phyloP scores from a whole-genome alignment of 2,888 invertebrate genomes.

The Xiphydria camelus region DNA sequence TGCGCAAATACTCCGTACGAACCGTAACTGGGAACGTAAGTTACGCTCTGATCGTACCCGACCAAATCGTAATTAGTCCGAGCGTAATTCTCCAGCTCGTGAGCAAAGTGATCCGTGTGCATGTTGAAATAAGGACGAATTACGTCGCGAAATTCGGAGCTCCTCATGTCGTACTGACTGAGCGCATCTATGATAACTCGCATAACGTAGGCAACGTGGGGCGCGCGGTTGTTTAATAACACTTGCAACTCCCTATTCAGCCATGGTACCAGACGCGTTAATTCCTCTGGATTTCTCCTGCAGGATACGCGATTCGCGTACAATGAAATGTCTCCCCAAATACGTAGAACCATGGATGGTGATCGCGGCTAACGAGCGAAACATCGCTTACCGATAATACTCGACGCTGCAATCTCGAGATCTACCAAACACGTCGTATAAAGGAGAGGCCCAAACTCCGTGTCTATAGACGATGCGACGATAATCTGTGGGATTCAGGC shows the following conservation, averaged over 20 bases:
- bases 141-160: constrained; percentile 71
- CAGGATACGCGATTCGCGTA: too few species aligned
- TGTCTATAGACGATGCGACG: constrained; percentile 67
- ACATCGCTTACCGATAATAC: constrained; percentile 74
- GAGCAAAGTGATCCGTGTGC: constrained; percentile 83
- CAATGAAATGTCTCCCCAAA: too few species aligned
- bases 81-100: constrained; percentile 86
- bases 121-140: constrained; percentile 71
- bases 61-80: constrained; percentile 84
- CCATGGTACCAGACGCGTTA: constrained; percentile 85
- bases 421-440: constrained; percentile 71
- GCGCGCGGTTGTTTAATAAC: constrained; percentile 68
- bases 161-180: constrained; percentile 68
- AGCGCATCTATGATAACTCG: constrained; percentile 72
- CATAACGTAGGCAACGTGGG: constrained; percentile 70
- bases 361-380: too few species aligned
- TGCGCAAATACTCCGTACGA: too few species aligned
- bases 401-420: constrained; percentile 75
- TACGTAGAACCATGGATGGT: too few species aligned
- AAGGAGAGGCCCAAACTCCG: constrained; percentile 74
- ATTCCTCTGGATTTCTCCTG: constrained; percentile 78
- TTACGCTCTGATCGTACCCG: constrained; percentile 76
- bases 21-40: constrained; percentile 61
- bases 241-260: constrained; percentile 83
- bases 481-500: constrained; percentile 35